These are phyloP conservation scores for Habroteleia sp. DNA, from an alignment of 2,888 invertebrate species.

Conservation along the genomic window DNA sequence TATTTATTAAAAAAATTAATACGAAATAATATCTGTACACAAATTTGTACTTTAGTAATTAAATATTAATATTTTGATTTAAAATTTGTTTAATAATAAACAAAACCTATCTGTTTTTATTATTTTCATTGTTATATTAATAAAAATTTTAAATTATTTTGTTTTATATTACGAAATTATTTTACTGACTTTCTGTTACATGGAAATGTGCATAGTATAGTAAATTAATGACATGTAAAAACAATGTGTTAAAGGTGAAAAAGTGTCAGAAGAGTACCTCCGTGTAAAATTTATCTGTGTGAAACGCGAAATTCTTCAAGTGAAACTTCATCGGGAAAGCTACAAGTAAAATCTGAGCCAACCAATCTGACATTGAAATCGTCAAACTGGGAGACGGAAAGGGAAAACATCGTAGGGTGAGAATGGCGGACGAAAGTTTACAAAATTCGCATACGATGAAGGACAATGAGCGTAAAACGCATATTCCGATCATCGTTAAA, in stretches of 20 bases:
- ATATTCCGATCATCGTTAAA: slow-evolving; percentile 83
- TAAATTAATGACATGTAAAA: too few relatives aligned
- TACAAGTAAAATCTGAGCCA: slow-evolving; percentile 15
- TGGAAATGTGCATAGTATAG: too few relatives aligned
- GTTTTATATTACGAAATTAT: too few relatives aligned
- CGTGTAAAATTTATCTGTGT: slow-evolving; percentile 31
- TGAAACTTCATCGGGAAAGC: slow-evolving; percentile 61
- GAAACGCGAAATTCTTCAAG: slow-evolving; percentile 57
- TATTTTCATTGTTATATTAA: too few relatives aligned
- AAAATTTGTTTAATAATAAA: too few relatives aligned
- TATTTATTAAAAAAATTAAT: too few relatives aligned
- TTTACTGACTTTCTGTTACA: too few relatives aligned
- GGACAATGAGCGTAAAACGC: slow-evolving; percentile 82
- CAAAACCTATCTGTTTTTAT: too few relatives aligned
- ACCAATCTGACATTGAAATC: slow-evolving; percentile 33
- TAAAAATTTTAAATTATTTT: too few relatives aligned
- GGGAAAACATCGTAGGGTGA: slow-evolving; percentile 81
- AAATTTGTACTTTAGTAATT: too few relatives aligned
- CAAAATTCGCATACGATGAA: slow-evolving; percentile 82
- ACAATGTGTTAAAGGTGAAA: slow-evolving; percentile 20
- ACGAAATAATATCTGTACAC: too few relatives aligned
- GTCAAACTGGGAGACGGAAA: slow-evolving; percentile 80
- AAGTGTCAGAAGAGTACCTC: slow-evolving; percentile 15
- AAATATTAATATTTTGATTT: too few relatives aligned
- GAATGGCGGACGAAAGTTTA: slow-evolving; percentile 85